These are phyloP conservation scores for Lithosia quadra DNA, from an alignment of 2,888 invertebrate genomes.

Conservation along the genomic window DNA sequence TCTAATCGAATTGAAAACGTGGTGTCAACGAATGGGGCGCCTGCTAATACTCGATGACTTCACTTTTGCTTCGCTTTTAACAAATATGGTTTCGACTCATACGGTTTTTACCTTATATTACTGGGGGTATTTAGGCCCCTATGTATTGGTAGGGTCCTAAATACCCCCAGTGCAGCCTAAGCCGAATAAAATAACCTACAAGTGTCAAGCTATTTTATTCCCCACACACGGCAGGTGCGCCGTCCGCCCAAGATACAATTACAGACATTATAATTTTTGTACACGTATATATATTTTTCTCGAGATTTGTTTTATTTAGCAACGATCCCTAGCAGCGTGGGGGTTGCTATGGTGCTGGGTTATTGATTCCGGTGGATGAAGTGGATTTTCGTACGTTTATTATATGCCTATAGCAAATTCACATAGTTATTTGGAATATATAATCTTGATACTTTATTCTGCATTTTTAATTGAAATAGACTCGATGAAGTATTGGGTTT, in stretches of 20 bases:
- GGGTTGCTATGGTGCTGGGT: slow-evolving; percentile 28
- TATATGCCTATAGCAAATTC: not conserved
- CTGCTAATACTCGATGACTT: too few relatives aligned
- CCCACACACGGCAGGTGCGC: slow-evolving; percentile 38
- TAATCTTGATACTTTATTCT: not conserved
- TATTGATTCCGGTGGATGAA: slow-evolving; percentile 30
- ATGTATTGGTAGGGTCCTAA: too few relatives aligned
- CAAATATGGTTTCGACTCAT: too few relatives aligned
- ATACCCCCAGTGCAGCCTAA: not conserved
- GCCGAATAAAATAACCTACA: not conserved
- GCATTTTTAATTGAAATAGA: too few relatives aligned
- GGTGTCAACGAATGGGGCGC: too few relatives aligned
- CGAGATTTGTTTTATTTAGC: slow-evolving; percentile 58
- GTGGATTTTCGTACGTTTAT: not conserved
- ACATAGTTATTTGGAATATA: not conserved
- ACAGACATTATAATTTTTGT: slow-evolving; percentile 69
- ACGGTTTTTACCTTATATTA: too few relatives aligned
- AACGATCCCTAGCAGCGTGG: slow-evolving; percentile 37
- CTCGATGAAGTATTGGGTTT: too few relatives aligned
- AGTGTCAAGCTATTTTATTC: slow-evolving; percentile 40
- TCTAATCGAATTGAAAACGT: too few relatives aligned
- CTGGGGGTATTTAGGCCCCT: too few relatives aligned
- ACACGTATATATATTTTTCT: slow-evolving; percentile 42
- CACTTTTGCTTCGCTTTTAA: too few relatives aligned
- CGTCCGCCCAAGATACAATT: slow-evolving; percentile 64